Percentiles rank a stretch among this genome's conserved stretches.
Conservation (phyloP, 2,113 vertebrate species). For the Sander vitreus region DNA sequence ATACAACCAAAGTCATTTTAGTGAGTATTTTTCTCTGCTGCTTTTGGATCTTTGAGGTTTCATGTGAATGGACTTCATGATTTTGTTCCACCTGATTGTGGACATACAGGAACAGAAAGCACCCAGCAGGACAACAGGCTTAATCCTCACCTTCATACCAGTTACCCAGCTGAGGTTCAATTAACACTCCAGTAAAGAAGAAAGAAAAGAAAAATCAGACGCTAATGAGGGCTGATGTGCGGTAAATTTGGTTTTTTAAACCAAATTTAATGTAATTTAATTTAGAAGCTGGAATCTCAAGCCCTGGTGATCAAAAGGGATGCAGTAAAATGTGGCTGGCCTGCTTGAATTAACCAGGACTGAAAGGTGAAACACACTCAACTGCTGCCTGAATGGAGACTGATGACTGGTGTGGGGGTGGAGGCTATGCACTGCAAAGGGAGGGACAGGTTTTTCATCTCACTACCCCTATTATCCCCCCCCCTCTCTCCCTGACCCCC, state of each 20-base stretch:
- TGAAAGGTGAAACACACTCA: slow-evolving; percentile 73
- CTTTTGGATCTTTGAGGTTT: slow-evolving; percentile 26
- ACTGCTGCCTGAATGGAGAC: slow-evolving; percentile 58
- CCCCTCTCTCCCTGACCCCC: slow-evolving; percentile 61
- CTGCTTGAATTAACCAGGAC: slow-evolving; percentile 65
- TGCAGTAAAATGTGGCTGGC: slow-evolving; percentile 50
- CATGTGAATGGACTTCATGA: slow-evolving; percentile 48
- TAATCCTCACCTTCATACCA: slow-evolving; percentile 64
- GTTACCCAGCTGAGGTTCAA: slow-evolving; percentile 56
- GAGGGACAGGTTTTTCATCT: slow-evolving; percentile 55
- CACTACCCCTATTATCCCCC: slow-evolving; percentile 35
- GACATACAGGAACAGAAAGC: slow-evolving; percentile 46
- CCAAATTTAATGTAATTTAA: no score
- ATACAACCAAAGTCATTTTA: not conserved
- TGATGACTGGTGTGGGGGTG: slow-evolving; percentile 43
- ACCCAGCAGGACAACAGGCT: slow-evolving; percentile 48
- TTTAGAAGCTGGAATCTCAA: slow-evolving; percentile 60
- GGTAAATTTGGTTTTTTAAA: no score
- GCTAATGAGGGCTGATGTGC: slow-evolving; percentile 47
- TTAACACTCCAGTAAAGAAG: slow-evolving; percentile 46
- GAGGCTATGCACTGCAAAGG: slow-evolving; percentile 43
- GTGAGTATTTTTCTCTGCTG: slow-evolving; percentile 14
- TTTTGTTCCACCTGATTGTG: slow-evolving; percentile 9
- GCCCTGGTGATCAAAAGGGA: slow-evolving; percentile 64
- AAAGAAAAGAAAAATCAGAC: slow-evolving; percentile 22